phyloP scores from a whole-genome alignment of 2,888 invertebrate species.

The Melinopterus prodromus region DNA sequence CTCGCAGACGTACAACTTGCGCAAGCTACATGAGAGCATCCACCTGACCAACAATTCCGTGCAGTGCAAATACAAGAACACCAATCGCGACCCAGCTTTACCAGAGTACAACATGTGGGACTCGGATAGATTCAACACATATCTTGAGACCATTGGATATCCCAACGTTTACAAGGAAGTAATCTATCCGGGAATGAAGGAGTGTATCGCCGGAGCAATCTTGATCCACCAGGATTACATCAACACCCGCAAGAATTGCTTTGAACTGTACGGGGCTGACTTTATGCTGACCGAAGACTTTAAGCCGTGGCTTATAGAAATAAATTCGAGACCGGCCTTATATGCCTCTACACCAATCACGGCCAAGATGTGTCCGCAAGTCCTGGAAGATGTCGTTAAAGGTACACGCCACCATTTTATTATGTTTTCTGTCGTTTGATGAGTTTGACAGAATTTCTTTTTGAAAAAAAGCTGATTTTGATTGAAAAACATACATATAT shows the following conservation, averaged over 20 bases:
- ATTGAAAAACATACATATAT: too few relatives aligned
- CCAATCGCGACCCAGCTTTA: conserved; percentile 66
- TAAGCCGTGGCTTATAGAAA: conserved; percentile 90
- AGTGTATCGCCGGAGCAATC: conserved; percentile 82
- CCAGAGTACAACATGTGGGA: conserved; percentile 89
- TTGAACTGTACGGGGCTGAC: conserved; percentile 92
- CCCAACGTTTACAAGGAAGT: conserved; percentile 73
- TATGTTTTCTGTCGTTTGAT: neutral
- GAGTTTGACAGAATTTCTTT: too few relatives aligned
- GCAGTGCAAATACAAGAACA: conserved; percentile 76
- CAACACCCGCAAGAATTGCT: conserved; percentile 75
- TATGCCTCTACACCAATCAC: conserved; percentile 84
- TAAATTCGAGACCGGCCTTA: conserved; percentile 90
- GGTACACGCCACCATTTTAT: conserved; percentile 62
- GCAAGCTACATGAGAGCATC: conserved; percentile 83
- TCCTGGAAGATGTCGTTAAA: conserved; percentile 86
- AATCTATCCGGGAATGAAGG: conserved; percentile 87
- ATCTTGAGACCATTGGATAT: conserved; percentile 64
- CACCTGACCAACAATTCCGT: conserved; percentile 90
- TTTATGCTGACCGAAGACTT: conserved; percentile 88
- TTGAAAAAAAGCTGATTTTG: too few relatives aligned
- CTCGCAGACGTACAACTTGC: conserved; percentile 80
- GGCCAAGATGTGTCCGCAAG: conserved; percentile 80
- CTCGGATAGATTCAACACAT: conserved; percentile 71
- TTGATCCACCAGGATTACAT: conserved; percentile 80